These are phyloP conservation scores for Endotricha flammealis DNA, from an alignment of 2,888 invertebrate genomes.

Conservation along the genomic window DNA sequence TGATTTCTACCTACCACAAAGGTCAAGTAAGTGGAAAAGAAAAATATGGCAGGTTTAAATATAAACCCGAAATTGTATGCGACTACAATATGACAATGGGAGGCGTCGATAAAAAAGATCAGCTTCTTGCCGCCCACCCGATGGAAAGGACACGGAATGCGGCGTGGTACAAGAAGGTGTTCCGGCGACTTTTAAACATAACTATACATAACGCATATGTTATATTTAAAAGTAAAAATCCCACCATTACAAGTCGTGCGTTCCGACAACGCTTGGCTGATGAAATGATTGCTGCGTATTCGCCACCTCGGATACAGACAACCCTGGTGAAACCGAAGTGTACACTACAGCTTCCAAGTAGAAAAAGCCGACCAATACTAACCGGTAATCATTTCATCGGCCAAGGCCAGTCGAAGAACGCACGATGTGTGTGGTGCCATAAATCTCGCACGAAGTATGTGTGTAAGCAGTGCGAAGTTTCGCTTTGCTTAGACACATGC, in stretches of 20 bases:
- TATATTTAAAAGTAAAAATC: background rate
- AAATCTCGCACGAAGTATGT: constrained; percentile 13
- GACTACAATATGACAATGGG: constrained; percentile 12
- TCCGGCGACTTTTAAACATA: constrained; percentile 11
- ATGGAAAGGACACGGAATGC: constrained; percentile 15
- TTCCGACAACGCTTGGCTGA: constrained; percentile 9
- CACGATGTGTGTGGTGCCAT: constrained; percentile 14
- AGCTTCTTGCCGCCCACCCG: constrained; percentile 15
- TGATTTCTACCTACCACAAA: constrained; percentile 3
- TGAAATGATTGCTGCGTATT: constrained; percentile 6
- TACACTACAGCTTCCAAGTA: background rate
- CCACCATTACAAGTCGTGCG: constrained; percentile 5
- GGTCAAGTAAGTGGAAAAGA: background rate
- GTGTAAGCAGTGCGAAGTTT: constrained; percentile 14
- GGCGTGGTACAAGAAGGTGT: constrained; percentile 22
- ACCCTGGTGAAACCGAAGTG: background rate
- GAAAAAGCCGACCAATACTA: constrained; percentile 12
- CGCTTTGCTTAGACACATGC: constrained; percentile 13
- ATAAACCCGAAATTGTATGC: constrained; percentile 1
- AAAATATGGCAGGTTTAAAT: constrained; percentile 4
- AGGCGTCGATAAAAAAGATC: constrained; percentile 23
- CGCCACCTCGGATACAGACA: constrained; percentile 5
- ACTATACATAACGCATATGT: constrained; percentile 2
- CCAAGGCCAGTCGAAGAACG: constrained; percentile 10
- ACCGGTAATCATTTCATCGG: constrained; percentile 13